Conservation (phyloP, 2,113 vertebrate species). For the Plestiodon gilberti region DNA sequence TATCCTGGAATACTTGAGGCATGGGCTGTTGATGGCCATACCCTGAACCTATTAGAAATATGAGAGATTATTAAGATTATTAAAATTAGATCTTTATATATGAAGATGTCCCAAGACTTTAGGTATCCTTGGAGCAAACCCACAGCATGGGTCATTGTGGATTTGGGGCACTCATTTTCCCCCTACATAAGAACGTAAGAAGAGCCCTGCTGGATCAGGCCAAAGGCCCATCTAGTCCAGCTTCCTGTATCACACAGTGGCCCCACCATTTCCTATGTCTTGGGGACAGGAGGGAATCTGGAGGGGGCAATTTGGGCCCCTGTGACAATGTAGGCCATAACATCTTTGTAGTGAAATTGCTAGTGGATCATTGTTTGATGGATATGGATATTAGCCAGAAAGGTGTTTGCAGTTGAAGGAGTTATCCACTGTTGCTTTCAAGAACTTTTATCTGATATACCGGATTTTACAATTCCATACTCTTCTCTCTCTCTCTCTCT, state of each 20-base stretch:
- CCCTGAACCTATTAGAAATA: too few relatives aligned
- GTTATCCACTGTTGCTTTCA: neutral
- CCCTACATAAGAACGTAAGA: too few relatives aligned
- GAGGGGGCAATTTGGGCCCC: neutral
- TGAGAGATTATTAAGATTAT: neutral
- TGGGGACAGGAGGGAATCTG: neutral
- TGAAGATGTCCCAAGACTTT: neutral
- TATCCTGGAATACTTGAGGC: neutral
- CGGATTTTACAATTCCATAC: neutral
- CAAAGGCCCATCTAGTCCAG: too few relatives aligned
- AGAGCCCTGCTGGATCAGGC: too few relatives aligned
- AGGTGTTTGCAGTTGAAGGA: neutral
- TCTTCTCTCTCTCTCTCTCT: neutral
- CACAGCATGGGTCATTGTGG: neutral
- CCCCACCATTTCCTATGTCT: neutral
- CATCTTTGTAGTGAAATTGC: neutral
- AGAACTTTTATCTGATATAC: neutral
- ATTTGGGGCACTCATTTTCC: neutral
- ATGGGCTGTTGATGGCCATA: neutral
- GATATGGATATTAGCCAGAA: neutral
- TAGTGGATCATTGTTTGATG: too few relatives aligned
- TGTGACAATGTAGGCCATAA: neutral
- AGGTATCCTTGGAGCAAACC: neutral
- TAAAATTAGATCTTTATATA: too few relatives aligned
- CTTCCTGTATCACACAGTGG: too few relatives aligned